Percentiles rank a stretch among this genome's conserved stretches.
These are phyloP conservation scores for Ceraclea dissimilis DNA, from an alignment of 2,888 invertebrate genomes.

Conservation along the genomic window DNA sequence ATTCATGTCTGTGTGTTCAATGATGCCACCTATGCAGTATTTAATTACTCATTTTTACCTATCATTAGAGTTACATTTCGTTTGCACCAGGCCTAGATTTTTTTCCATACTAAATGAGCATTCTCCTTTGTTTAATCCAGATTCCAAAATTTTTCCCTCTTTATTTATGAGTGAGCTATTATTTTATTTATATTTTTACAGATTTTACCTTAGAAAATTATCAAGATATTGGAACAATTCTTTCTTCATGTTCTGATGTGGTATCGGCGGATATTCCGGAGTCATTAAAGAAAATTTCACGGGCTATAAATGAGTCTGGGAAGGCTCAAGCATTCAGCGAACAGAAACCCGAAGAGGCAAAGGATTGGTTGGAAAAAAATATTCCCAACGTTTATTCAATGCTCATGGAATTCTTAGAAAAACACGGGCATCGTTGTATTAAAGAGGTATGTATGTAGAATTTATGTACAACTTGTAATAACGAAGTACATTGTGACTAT, in stretches of 20 bases:
- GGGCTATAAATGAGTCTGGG: conserved; percentile 38
- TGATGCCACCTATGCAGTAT: no score
- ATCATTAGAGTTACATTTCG: no score
- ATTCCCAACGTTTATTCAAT: conserved; percentile 41
- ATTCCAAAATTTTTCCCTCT: no score
- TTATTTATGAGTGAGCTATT: no score
- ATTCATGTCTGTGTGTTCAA: no score
- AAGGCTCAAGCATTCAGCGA: conserved; percentile 43
- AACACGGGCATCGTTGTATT: conserved; percentile 63
- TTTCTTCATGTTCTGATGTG: conserved; percentile 61
- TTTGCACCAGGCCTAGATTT: no score
- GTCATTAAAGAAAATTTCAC: conserved; percentile 41
- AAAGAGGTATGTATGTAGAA: conserved; percentile 46
- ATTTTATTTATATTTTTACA: no score
- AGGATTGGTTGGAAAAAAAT: conserved; percentile 52
- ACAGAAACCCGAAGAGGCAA: conserved; percentile 42
- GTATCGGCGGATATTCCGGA: conserved; percentile 69
- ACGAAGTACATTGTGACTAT: no score
- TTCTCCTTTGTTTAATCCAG: no score
- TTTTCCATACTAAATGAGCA: no score
- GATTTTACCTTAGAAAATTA: conserved; percentile 59
- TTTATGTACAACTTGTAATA: conserved; percentile 2
- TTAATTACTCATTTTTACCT: no score
- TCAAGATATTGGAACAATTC: conserved; percentile 59
- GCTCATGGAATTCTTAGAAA: conserved; percentile 52